Evolutionary conservation across 2,888 invertebrate genomes (phyloP), one percentile per base, ranked within the genome.

Genomic region (Hyposoter didymator): DNA sequence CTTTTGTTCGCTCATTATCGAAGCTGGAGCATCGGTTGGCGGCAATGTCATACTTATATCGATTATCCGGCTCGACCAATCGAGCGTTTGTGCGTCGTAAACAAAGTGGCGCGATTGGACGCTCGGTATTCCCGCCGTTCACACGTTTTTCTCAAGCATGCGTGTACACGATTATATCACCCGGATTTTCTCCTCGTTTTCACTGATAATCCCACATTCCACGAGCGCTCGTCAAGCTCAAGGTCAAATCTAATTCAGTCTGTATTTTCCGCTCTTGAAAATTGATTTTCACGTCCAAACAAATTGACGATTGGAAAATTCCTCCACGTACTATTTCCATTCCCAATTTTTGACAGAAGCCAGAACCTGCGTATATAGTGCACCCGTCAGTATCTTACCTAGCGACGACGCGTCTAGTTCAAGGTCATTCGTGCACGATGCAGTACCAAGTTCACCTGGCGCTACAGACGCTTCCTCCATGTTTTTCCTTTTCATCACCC

Each of bases 81-180:
- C 72, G 45, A 55, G 59, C 19, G 87, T 80, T 91, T 91, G 87
- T 92, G 92, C 92, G 92, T 91, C 91, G 92, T 89, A 91, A 90
- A 88, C 87, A 89, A 88, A 75, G 70, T 6, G 5, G 1, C 5
- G 22, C n/a, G 74, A 91, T 92, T 92, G 90, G 92, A 28, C 64
- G 10, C 59, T 2, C 17, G 43, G 35, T 0, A 84, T 90, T 91
- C 88, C 90, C 91, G 91, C 90, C 88, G 62, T 84, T 82, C 35
- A 12, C 67, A 70, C 32, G 47, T 78, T 82, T 74, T 74, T 43
- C 45, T 66, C 69, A 82, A 79, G 84, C 87, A 85, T 84, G 84
- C 87, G 76, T 74, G 69, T 28, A 14, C 55, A 49, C 66, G 28
- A 28, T 28, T 35, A 28, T 35, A 39, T 64, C 39, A 72, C 79